Percentiles rank a stretch among this genome's conserved stretches.
Evolutionary conservation across 2,888 invertebrate genomes (phyloP).

Genomic region (Pachydiplax longipennis): DNA sequence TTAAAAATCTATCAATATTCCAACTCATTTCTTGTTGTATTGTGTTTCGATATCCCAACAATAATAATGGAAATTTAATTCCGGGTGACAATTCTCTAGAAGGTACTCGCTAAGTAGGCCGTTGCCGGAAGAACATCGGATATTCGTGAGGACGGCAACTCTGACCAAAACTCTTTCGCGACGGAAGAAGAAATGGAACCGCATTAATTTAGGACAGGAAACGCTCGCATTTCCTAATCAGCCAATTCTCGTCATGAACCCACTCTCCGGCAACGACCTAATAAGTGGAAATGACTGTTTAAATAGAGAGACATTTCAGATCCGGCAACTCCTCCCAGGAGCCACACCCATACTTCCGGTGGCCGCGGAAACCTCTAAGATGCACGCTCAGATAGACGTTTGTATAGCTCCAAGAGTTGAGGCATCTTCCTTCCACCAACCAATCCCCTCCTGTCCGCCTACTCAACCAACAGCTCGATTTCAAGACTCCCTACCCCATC

Average conservation of each 20-base stretch:
- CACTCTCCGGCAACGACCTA: neutral
- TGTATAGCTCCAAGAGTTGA: neutral
- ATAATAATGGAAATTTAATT: too few relatives aligned
- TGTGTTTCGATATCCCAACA: too few relatives aligned
- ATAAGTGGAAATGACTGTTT: neutral
- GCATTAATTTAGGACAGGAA: neutral
- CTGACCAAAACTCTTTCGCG: too few relatives aligned
- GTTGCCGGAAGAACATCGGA: too few relatives aligned
- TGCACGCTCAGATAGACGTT: conserved; percentile 16
- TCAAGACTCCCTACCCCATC: neutral
- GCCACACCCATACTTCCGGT: conserved; percentile 11
- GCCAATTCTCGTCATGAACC: neutral
- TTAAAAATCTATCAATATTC: too few relatives aligned
- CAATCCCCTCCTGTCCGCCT: neutral
- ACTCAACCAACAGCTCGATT: neutral
- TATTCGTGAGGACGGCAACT: too few relatives aligned
- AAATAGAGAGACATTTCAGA: neutral
- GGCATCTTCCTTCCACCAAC: neutral
- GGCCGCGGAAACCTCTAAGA: neutral
- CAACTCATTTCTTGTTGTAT: too few relatives aligned
- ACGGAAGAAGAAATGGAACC: neutral
- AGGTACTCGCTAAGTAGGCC: too few relatives aligned
- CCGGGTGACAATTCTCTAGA: too few relatives aligned
- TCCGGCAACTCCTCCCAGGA: neutral
- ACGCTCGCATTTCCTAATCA: neutral